A percentile compares a stretch with the other conserved stretches of the same genome.
Evolutionary conservation across 1,140 invertebrate species (phyloP).

Genomic region (Megalonaias nervosa): DNA sequence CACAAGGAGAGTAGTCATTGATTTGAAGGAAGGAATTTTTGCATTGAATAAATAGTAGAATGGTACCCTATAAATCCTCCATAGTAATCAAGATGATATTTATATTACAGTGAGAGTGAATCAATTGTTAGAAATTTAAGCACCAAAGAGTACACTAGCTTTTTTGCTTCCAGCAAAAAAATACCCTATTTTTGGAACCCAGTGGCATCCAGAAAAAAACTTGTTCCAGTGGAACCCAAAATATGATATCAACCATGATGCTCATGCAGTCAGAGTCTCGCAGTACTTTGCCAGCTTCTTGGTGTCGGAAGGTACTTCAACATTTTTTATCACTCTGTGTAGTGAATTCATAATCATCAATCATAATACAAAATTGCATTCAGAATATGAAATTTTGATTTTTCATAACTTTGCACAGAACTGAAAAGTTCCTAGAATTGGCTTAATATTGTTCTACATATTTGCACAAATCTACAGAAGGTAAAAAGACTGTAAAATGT

Average conservation of each 20-base stretch:
- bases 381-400: neutral
- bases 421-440: neutral
- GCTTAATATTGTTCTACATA: neutral
- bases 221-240: slow-evolving; percentile 82
- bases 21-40: too few relatives aligned
- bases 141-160: slow-evolving; percentile 1
- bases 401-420: neutral
- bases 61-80: too few relatives aligned
- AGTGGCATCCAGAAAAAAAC: slow-evolving; percentile 95
- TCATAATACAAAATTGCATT: neutral
- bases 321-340: neutral
- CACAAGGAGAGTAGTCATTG: too few relatives aligned
- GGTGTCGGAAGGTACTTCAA: slow-evolving; percentile 76
- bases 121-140: neutral
- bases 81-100: too few relatives aligned
- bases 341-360: too few relatives aligned
- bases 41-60: too few relatives aligned
- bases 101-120: too few relatives aligned
- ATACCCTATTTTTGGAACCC: slow-evolving; percentile 87
- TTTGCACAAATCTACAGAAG: neutral
- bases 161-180: slow-evolving; percentile 50
- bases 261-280: slow-evolving; percentile 76
- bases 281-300: slow-evolving; percentile 92
- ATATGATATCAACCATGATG: slow-evolving; percentile 79
- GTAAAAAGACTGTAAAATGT: neutral